phyloP scores from a whole-genome alignment of 1,140 invertebrate genomes.

The Chrysopa pallens region DNA sequence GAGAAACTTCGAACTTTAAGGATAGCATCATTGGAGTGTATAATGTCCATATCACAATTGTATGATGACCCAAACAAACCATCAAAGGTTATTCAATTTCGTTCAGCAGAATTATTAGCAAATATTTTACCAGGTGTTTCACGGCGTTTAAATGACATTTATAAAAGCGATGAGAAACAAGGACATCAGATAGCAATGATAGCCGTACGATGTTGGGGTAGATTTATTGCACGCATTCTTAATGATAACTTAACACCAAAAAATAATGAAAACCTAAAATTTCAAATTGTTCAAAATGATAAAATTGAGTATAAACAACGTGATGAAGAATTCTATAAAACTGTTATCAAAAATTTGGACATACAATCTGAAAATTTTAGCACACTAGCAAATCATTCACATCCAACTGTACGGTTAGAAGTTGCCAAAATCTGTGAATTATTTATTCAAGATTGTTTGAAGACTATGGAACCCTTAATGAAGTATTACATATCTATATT shows the following conservation, averaged over 20 bases:
- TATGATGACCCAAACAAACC: conserved; percentile 22
- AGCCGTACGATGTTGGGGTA: conserved; percentile 27
- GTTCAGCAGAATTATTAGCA: conserved; percentile 35
- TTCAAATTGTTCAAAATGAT: conserved; percentile 4
- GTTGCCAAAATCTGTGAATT: conserved; percentile 26
- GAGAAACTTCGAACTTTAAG: conserved; percentile 34
- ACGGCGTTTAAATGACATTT: conserved; percentile 32
- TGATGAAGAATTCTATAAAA: conserved; percentile 24
- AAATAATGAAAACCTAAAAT: conserved; percentile 7
- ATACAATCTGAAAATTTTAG: conserved; percentile 32
- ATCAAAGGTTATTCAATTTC: conserved; percentile 22
- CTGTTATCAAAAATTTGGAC: conserved; percentile 30
- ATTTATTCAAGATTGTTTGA: conserved; percentile 31
- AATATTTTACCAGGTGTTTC: conserved; percentile 42
- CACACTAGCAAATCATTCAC: conserved; percentile 31
- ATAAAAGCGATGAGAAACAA: conserved; percentile 31
- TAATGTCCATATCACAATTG: conserved; percentile 34
- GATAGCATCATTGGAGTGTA: conserved; percentile 32
- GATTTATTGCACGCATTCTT: conserved; percentile 27
- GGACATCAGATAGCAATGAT: conserved; percentile 38
- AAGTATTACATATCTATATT: no score
- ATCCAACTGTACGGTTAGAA: conserved; percentile 34
- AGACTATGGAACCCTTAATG: conserved; percentile 9
- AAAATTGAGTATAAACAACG: conserved; percentile 18
- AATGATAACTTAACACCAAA: conserved; percentile 19